Conservation (phyloP, 2,113 vertebrate species). For the Chionis minor region DNA sequence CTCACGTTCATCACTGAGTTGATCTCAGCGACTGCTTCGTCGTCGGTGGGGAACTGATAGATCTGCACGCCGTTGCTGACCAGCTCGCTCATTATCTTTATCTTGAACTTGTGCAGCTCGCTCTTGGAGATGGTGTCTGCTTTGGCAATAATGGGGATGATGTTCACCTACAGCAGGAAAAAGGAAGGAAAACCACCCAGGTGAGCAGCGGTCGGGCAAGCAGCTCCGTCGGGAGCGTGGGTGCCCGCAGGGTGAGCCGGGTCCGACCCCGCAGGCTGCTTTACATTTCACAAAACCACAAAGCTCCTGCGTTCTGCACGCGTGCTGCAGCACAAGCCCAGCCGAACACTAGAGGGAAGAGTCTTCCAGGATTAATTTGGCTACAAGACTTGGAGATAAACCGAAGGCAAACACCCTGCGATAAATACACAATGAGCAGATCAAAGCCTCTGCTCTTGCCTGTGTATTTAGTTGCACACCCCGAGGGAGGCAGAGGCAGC, state of each 20-base stretch:
- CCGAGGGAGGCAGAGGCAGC: background rate
- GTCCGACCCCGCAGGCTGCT: background rate
- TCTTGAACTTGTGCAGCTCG: conserved; percentile 97
- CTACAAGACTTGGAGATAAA: background rate
- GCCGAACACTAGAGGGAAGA: conserved; percentile 55
- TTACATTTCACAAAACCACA: background rate
- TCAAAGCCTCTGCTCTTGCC: background rate
- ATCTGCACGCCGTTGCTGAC: conserved; percentile 98
- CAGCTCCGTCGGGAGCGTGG: rapidly evolving
- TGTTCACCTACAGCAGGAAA: conserved; percentile 84
- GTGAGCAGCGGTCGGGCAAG: background rate
- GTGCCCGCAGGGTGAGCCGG: rapidly evolving
- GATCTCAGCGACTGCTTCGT: conserved; percentile 92
- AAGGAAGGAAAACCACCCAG: background rate
- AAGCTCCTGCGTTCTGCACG: background rate
- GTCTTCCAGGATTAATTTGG: background rate
- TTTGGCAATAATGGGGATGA: conserved; percentile 97
- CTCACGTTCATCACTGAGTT: conserved; percentile 98
- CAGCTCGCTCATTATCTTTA: conserved; percentile 98
- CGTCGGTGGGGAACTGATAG: conserved; percentile 97
- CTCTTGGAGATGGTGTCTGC: conserved; percentile 99
- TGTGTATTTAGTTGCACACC: rapidly evolving
- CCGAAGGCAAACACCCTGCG: background rate
- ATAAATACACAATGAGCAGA: background rate
- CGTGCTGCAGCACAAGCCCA: background rate